Evolutionary conservation across 2,113 vertebrate species (phyloP), one percentile per base, ranked within the genome.

Genomic region (Xiphias gladius): DNA sequence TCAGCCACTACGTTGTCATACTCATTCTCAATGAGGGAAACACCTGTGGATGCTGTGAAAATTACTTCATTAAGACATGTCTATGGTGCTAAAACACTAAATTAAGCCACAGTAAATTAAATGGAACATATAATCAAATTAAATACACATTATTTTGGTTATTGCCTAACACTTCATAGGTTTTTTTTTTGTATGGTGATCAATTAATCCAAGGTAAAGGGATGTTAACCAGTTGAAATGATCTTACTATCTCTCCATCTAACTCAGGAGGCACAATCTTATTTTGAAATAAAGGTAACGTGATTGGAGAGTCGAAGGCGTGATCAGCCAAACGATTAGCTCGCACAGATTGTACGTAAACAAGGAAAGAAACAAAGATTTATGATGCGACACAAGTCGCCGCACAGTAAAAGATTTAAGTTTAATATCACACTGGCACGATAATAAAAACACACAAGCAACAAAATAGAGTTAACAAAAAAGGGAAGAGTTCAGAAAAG

Each of bases 1-100:
- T 43, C 37, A 9, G 62, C 4, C 37, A 12, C 52, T 12, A 0
- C 22, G 73, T 77, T 84, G 75, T 87, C 76, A 20, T 59, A 80
- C 0, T 64, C 39, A 0, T 32, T 72, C 46, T 41, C 5, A 6
- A 13, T 4, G 7, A 16, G 7, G 69, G 57, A 52, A 72, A 41
- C 11, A 64, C 46, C 48, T 65, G 62, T 46, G 48, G 10, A 70
- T 41, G 43, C n/a, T 66, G 28, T 26, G 32, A 85, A 82, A 72
- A 81, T 5, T 0, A 37, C 3, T 30, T 43, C 3, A 52, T 22
- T 10, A 37, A 22, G 1, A 8, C 10, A 30, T 3, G 14, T 30
- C 22, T 2, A 30, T n/a, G 63, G 20, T 7, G 35, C 9, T 1
- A 46, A 37, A 68, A 30, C 26, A 59, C 13, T 17, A 59, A 28